Evolutionary conservation across 2,888 invertebrate genomes (phyloP), one percentile per base, ranked within the genome.

Genomic region (Spicauda simplicius): DNA sequence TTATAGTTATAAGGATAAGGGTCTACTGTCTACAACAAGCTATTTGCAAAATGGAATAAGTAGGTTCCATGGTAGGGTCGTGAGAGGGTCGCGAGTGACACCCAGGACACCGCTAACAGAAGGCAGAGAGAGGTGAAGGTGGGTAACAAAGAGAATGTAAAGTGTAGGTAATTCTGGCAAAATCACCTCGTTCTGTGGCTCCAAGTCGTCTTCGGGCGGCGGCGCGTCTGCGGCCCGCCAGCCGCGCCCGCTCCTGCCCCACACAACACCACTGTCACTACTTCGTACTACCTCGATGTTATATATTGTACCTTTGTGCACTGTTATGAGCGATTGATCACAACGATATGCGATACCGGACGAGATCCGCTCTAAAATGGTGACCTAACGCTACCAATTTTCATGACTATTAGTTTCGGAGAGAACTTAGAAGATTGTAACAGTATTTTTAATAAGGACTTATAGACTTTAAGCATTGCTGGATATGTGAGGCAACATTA

Each of bases 101-200:
- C 88, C 88, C 82, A 81, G 82, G 82, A 83, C 82, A 83, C 80
- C 79, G 84, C 80, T 86, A 80, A 84, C 78, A 82, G 79, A 86
- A 86, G 85, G 84, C 84, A 80, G 78, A 88, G 78, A 88, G 82
- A 86, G 83, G 89, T 89, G 89, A 86, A 83, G 81, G 90, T 88
- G 86, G 62, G 82, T 82, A 19, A 83, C 76, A 83, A 72, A 68
- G 74, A 79, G 77, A 79, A 74, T 72, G 76, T 79, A 76, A 77
- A 79, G 88, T 87, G 88, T 85, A 86, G 91, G 91, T 91, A 93
- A 91, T 78, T 93, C 91, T 93, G 92, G 93, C 92, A 91, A 92
- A 92, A 91, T 93, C 93, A 93, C 93, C 93, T 93, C 92, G 84
- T 86, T 88, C 78, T 88, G 88, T 78, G 88, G 88, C 76, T 91